Evolutionary conservation across 2,888 invertebrate species (phyloP), one percentile per base, ranked within the genome.

Genomic region (Carpatolechia fugitivella): DNA sequence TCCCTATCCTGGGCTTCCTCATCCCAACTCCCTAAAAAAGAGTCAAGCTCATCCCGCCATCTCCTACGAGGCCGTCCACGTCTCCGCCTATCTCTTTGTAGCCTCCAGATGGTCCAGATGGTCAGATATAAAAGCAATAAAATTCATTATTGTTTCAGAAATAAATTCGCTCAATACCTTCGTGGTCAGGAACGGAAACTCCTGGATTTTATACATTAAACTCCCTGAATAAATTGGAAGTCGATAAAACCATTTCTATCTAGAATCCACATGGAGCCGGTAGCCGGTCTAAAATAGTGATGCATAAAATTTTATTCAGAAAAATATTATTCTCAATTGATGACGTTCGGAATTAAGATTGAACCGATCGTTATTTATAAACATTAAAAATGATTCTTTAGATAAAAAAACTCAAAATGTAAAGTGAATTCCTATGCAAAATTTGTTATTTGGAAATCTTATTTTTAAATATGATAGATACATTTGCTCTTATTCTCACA

Each of bases 141-240:
- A 81, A 82, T 83, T 82, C 66, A 82, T 83, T 82, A 81, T 69
- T 70, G 73, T 66, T 69, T 70, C 63, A 66, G 71, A 67, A 74
- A 74, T 76, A 76, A 76, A 75, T 73, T 71, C 65, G 67, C 63
- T 64, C 63, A 60, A 68, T 65, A 66, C 68, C n/a, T n/a, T n/a
- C n/a, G 76, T 72, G 76, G 76, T 74, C 69, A 64, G 70, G 58
- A 67, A 59, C 73, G 76, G 74, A 69, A 81, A 76, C 74, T 75
- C 74, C 61, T 66, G 55, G 75, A 66, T 73, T 77, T 82, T 78
- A 78, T 78, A 83, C 75, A 81, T 80, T 82, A 76, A 76, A 77
- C 73, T 77, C 63, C 61, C 75, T 74, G 78, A 78, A 82, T 82
- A 82, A 83, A 82, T 82, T 82, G 79, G 68, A 80, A 81, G 71